Evolutionary conservation across 2,888 invertebrate species (phyloP).

Genomic region (Hyalella azteca): DNA sequence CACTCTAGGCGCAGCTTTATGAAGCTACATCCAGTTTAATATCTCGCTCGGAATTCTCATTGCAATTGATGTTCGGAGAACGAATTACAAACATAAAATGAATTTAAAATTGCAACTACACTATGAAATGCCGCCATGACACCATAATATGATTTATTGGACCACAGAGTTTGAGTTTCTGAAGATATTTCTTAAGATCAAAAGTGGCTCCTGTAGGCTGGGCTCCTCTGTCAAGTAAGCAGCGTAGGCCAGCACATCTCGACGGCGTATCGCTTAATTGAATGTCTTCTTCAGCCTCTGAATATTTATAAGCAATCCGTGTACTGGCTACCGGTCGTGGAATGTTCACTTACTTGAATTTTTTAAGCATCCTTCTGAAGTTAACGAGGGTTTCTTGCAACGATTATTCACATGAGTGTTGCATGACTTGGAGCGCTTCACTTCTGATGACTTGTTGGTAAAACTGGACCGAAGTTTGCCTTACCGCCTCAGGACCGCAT

Average conservation of each 20-base stretch:
- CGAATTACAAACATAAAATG: no score
- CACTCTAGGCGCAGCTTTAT: no score
- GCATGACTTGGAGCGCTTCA: not conserved
- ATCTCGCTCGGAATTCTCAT: no score
- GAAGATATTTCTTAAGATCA: no score
- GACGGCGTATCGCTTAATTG: conserved; percentile 1
- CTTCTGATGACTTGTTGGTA: not conserved
- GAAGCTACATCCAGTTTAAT: no score
- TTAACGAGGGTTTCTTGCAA: conserved; percentile 16
- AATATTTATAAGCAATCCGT: conserved; percentile 13
- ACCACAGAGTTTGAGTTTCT: no score
- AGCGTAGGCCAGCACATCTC: not conserved
- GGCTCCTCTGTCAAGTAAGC: not conserved
- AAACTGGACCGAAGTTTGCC: not conserved
- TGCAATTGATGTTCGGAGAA: no score
- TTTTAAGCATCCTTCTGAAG: not conserved
- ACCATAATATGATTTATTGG: no score
- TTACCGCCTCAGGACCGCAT: not conserved
- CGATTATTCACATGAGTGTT: conserved; percentile 1
- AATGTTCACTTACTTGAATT: conserved; percentile 11
- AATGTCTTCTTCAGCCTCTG: conserved; percentile 23
- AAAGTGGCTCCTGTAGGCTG: not conserved
- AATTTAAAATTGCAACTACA: no score
- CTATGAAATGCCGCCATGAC: no score
- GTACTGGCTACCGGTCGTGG: not conserved